Conservation (phyloP, 2,113 vertebrate genomes). For the Gavia stellata region DNA sequence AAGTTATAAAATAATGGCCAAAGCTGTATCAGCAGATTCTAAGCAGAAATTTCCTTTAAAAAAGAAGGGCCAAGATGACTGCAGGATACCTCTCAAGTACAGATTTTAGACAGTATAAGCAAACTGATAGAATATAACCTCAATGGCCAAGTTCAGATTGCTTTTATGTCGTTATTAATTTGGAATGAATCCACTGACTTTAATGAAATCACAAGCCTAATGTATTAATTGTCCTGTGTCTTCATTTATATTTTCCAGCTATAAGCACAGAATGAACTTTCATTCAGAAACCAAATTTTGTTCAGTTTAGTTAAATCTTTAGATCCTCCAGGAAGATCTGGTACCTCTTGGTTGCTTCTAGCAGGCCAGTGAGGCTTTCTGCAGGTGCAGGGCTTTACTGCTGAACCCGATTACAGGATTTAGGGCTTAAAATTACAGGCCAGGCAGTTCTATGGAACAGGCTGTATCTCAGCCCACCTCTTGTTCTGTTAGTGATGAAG, state of each 20-base stretch:
- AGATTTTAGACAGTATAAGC: neutral
- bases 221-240: neutral
- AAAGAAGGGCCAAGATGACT: neutral
- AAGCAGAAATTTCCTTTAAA: neutral
- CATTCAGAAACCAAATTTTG: neutral
- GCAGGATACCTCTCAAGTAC: neutral
- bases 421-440: slow-evolving; percentile 14
- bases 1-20: neutral
- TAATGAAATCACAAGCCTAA: neutral
- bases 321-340: neutral
- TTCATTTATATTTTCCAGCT: neutral
- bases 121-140: slow-evolving; percentile 13
- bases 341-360: neutral
- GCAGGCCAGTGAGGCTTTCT: neutral
- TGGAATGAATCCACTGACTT: neutral
- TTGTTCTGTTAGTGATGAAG: neutral
- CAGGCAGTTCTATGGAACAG: neutral
- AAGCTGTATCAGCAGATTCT: neutral
- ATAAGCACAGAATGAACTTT: neutral
- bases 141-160: neutral
- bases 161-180: slow-evolving; percentile 1
- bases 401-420: slow-evolving; percentile 32
- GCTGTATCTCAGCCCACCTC: neutral
- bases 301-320: slow-evolving; percentile 16
- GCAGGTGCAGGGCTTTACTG: neutral